Conservation (phyloP, 2,888 invertebrate species). For the Dynastes grantii region DNA sequence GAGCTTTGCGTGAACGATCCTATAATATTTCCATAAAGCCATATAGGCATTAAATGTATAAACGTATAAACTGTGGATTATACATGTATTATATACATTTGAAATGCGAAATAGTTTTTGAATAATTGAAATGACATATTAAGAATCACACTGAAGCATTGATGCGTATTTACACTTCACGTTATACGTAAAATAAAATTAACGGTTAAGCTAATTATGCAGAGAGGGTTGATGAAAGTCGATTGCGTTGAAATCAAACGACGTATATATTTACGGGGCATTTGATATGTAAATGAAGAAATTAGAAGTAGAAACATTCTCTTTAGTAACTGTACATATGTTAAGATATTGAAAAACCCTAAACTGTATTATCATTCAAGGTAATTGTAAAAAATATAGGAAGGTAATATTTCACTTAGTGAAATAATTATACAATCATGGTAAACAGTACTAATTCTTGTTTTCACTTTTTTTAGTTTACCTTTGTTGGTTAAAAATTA, state of each 20-base stretch:
- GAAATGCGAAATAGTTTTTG: neutral
- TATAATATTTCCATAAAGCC: neutral
- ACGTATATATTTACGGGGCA: neutral
- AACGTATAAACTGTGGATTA: neutral
- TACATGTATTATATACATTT: neutral
- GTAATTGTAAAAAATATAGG: too few relatives aligned
- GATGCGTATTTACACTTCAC: too few relatives aligned
- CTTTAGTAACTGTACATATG: neutral
- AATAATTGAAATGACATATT: neutral
- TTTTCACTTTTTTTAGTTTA: too few relatives aligned
- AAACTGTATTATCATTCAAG: too few relatives aligned
- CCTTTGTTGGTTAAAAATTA: too few relatives aligned
- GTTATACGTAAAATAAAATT: neutral
- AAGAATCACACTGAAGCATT: neutral
- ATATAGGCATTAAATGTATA: too few relatives aligned
- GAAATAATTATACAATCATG: too few relatives aligned
- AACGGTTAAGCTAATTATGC: constrained; percentile 15
- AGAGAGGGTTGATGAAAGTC: neutral
- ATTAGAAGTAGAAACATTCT: neutral
- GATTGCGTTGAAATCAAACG: neutral
- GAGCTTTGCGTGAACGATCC: neutral
- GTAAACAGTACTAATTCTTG: too few relatives aligned
- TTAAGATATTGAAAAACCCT: too few relatives aligned
- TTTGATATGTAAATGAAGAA: constrained; percentile 2
- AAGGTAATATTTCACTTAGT: too few relatives aligned